These are phyloP conservation scores for Zhuqinia jingwanae DNA, from an alignment of 2,888 invertebrate genomes.

Conservation along the genomic window DNA sequence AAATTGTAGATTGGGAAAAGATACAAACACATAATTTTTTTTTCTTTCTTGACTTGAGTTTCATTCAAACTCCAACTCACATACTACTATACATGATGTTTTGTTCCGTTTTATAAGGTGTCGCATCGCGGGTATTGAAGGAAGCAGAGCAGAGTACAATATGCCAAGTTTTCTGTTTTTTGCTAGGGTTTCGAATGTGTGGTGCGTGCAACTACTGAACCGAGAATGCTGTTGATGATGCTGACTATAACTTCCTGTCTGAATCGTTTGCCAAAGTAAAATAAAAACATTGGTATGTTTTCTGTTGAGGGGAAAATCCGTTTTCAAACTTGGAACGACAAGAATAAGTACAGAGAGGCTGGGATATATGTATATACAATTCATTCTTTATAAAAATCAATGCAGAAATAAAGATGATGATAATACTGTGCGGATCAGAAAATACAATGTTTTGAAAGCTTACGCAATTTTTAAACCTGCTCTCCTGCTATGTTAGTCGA, in stretches of 20 bases:
- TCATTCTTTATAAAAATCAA: too few species aligned
- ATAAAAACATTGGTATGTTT: not conserved
- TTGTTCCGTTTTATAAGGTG: not conserved
- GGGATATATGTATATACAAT: too few species aligned
- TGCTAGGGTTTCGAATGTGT: too few species aligned
- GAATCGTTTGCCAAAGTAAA: conserved; percentile 48
- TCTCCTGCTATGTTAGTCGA: conserved; percentile 2
- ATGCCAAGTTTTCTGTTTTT: conserved; percentile 32
- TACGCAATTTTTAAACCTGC: conserved; percentile 46
- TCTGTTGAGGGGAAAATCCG: not conserved
- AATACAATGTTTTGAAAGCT: conserved; percentile 42
- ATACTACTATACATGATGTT: too few species aligned
- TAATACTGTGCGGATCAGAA: conserved; percentile 20
- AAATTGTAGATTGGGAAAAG: conserved; percentile 7
- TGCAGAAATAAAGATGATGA: not conserved
- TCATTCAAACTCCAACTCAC: too few species aligned
- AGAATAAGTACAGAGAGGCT: too few species aligned
- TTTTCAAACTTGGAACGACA: too few species aligned
- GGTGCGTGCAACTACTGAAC: too few species aligned
- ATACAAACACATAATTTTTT: not conserved
- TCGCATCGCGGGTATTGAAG: too few species aligned
- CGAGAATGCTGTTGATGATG: too few species aligned
- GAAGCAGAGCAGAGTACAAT: too few species aligned
- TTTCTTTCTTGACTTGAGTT: not conserved
- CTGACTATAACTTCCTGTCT: conserved; percentile 62